phyloP scores from a whole-genome alignment of 2,113 vertebrate genomes.

The Microcebus ravelobensis region DNA sequence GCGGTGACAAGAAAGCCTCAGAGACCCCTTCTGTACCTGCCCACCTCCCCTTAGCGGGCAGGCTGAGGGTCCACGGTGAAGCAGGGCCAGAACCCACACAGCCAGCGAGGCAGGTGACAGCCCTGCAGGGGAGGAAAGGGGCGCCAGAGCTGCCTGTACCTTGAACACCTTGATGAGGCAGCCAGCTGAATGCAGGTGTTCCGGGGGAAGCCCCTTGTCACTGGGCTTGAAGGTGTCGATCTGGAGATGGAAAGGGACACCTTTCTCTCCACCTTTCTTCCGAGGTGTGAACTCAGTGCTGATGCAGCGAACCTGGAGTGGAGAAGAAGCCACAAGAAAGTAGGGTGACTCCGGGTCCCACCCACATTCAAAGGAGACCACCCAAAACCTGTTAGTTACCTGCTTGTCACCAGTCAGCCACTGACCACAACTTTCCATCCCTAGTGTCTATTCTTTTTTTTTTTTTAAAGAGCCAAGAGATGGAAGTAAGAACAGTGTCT shows the following conservation, averaged over 20 bases:
- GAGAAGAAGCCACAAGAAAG: background rate
- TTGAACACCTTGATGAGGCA: constrained; percentile 81
- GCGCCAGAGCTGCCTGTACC: background rate
- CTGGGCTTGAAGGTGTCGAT: constrained; percentile 77
- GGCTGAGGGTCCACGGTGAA: background rate
- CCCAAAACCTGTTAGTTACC: background rate
- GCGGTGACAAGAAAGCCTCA: background rate
- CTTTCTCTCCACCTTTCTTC: constrained; percentile 82
- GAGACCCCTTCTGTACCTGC: background rate
- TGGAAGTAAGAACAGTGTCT: background rate
- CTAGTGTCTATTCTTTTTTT: background rate
- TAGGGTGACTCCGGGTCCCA: background rate
- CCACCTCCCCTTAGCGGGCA: background rate
- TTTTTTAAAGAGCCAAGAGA: background rate
- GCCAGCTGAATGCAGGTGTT: constrained; percentile 71
- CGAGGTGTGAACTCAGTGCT: constrained; percentile 80
- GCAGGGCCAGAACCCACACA: background rate
- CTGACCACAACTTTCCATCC: background rate
- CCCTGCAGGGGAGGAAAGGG: background rate
- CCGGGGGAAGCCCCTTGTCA: constrained; percentile 55
- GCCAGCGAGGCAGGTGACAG: background rate
- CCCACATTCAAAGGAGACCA: background rate
- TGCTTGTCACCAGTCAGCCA: background rate
- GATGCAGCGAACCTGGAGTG: constrained; percentile 79
- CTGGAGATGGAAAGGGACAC: constrained; percentile 77